phyloP scores from a whole-genome alignment of 2,888 invertebrate genomes.

The Orchesella flavescens region DNA sequence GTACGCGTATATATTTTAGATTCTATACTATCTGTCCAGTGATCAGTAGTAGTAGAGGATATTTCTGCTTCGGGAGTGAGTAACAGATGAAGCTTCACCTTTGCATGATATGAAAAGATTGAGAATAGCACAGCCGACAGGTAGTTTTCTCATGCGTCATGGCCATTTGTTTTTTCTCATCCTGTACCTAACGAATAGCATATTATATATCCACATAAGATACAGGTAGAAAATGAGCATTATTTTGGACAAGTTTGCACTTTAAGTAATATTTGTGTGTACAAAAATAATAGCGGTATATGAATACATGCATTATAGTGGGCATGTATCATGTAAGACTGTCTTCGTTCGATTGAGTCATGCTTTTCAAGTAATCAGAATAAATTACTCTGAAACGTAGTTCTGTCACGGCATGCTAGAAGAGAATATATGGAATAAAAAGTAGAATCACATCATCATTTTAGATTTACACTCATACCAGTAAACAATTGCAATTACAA shows the following conservation, averaged over 20 bases:
- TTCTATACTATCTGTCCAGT: too few species aligned
- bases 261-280: background rate
- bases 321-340: background rate
- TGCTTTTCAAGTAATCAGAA: constrained; percentile 13
- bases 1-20: too few species aligned
- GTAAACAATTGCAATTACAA: background rate
- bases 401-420: constrained; percentile 5
- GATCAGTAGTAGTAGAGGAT: too few species aligned
- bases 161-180: constrained; percentile 35
- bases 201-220: background rate
- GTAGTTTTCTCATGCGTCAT: constrained; percentile 50
- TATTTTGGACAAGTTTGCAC: constrained; percentile 11
- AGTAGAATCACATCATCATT: background rate
- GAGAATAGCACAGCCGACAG: constrained; percentile 22
- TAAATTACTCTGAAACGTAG: background rate
- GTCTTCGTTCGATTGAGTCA: constrained; percentile 11
- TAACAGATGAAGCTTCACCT: background rate
- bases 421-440: too few species aligned
- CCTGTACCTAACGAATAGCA: background rate
- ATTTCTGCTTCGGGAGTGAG: background rate
- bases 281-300: constrained; percentile 9
- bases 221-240: background rate
- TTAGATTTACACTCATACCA: background rate
- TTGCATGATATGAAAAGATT: background rate
- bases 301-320: constrained; percentile 19